Conservation (phyloP, 2,888 invertebrate genomes). For the Ptycholaimellus sp. region DNA sequence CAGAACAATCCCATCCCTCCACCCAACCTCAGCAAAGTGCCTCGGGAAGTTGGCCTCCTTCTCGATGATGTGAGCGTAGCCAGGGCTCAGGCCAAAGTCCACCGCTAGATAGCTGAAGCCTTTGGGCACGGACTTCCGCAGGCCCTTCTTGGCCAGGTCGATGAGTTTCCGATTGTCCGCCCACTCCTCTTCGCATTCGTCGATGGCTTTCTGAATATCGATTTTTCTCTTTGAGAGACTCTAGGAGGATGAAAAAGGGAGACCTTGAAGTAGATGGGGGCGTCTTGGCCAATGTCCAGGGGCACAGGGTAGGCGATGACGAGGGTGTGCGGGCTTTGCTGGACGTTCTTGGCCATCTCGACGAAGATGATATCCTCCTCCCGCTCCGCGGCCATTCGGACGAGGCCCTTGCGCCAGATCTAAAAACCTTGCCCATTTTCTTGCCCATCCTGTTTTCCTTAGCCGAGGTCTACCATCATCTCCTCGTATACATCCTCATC, state of each 20-base stretch:
- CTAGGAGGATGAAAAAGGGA: conserved; percentile 5
- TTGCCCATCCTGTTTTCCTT: neutral
- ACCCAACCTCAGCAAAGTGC: conserved; percentile 59
- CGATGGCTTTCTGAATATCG: conserved; percentile 51
- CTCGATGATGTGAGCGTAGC: conserved; percentile 90
- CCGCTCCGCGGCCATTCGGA: conserved; percentile 45
- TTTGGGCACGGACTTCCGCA: conserved; percentile 60
- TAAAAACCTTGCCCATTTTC: conserved; percentile 20
- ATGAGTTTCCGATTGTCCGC: conserved; percentile 72
- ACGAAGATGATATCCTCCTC: conserved; percentile 63
- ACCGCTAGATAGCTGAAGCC: conserved; percentile 83
- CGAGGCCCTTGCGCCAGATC: conserved; percentile 50
- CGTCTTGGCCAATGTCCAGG: conserved; percentile 55
- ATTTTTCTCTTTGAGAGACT: neutral
- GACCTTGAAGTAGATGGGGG: conserved; percentile 78
- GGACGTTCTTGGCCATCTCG: conserved; percentile 54
- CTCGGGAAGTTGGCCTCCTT: conserved; percentile 59
- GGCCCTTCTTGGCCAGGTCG: conserved; percentile 41
- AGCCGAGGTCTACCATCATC: conserved; percentile 44
- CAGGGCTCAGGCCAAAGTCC: conserved; percentile 59
- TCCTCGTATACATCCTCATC: conserved; percentile 89
- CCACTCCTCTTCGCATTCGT: conserved; percentile 86
- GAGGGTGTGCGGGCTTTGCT: conserved; percentile 50
- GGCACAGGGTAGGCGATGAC: conserved; percentile 70
- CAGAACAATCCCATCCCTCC: neutral